These are phyloP conservation scores for Henricia sp. DNA, from an alignment of 53 echinoderm and acorn worm genomes.

Conservation along the genomic window DNA sequence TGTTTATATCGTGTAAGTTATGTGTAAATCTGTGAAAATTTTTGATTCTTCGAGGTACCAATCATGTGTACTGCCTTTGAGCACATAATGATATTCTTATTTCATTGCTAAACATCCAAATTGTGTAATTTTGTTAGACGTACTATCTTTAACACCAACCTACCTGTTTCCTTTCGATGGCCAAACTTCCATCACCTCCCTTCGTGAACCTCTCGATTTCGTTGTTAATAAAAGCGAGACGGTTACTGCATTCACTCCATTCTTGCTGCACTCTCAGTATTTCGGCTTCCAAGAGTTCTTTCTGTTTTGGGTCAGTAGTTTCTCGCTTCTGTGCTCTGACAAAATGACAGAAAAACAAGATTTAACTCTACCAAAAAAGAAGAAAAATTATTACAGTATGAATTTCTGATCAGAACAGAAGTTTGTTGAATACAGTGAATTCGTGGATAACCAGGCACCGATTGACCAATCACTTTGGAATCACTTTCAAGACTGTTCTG, in stretches of 20 bases:
- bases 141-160: too few relatives aligned
- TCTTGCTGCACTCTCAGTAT: constrained; percentile 57
- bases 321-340: constrained; percentile 40
- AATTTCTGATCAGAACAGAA: not conserved
- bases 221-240: constrained; percentile 58
- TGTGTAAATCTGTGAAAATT: too few relatives aligned
- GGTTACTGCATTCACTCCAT: constrained; percentile 72
- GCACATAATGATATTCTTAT: too few relatives aligned
- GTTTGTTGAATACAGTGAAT: too few relatives aligned
- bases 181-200: not conserved
- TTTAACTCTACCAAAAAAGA: not conserved
- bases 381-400: not conserved
- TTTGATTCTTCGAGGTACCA: too few relatives aligned
- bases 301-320: constrained; percentile 36
- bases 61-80: too few relatives aligned
- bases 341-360: not conserved
- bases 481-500: too few relatives aligned
- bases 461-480: too few relatives aligned
- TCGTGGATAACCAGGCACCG: too few relatives aligned
- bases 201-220: constrained; percentile 68
- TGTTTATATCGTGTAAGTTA: too few relatives aligned
- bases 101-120: too few relatives aligned
- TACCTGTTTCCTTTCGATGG: constrained; percentile 35
- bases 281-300: constrained; percentile 48
- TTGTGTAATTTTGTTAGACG: too few relatives aligned